Conservation (phyloP, 2,888 invertebrate species). For the Loripinus fragilis region DNA sequence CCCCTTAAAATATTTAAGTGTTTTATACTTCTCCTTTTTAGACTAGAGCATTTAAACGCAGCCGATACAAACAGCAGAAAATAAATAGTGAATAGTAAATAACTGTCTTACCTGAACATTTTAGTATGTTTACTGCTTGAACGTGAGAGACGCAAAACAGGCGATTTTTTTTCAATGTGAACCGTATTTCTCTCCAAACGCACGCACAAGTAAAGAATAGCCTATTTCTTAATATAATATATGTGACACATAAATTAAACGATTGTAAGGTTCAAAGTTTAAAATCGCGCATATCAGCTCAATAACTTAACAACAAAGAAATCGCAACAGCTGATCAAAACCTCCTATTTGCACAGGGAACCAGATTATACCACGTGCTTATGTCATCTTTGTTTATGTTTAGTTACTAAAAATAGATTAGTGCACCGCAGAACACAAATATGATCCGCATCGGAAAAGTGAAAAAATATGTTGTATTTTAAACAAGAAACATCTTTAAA, state of each 20-base stretch:
- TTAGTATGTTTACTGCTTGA: neutral
- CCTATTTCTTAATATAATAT: too few relatives aligned
- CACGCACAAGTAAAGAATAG: too few relatives aligned
- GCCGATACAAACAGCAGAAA: too few relatives aligned
- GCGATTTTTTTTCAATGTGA: too few relatives aligned
- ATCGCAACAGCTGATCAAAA: neutral
- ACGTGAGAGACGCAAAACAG: neutral
- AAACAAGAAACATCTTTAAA: too few relatives aligned
- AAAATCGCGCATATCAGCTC: neutral
- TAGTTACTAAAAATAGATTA: neutral
- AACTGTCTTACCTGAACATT: neutral
- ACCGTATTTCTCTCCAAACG: too few relatives aligned
- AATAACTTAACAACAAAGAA: neutral
- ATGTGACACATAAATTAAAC: neutral
- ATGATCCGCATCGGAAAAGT: neutral
- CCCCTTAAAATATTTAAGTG: too few relatives aligned
- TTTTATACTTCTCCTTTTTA: too few relatives aligned
- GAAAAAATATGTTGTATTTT: too few relatives aligned
- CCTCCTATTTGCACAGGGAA: neutral
- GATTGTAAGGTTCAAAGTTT: neutral
- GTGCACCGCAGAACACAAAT: neutral
- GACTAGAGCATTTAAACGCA: too few relatives aligned
- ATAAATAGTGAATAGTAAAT: neutral
- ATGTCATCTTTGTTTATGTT: conserved; percentile 15
- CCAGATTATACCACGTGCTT: neutral